phyloP scores from a whole-genome alignment of 2,888 invertebrate genomes.

The Eupithecia inturbata region DNA sequence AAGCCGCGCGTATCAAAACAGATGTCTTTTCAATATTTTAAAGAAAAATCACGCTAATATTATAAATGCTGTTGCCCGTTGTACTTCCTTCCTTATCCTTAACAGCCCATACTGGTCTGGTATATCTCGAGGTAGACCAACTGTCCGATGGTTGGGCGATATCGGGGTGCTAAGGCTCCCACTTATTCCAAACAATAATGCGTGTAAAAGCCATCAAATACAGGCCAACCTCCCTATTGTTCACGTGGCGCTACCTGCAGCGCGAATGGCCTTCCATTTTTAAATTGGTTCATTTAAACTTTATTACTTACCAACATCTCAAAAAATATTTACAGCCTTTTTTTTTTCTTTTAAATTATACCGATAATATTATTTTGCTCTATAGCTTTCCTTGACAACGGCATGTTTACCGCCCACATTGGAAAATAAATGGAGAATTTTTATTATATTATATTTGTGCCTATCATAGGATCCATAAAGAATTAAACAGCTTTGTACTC shows the following conservation, averaged over 20 bases:
- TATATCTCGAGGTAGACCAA: too few relatives aligned
- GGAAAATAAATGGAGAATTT: background rate
- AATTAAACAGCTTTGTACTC: background rate
- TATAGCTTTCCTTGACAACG: background rate
- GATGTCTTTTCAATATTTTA: too few relatives aligned
- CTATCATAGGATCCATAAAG: background rate
- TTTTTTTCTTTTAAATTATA: background rate
- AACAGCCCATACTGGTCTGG: too few relatives aligned
- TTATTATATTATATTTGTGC: background rate
- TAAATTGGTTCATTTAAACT: conserved; percentile 19
- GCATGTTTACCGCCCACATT: background rate
- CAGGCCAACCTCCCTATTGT: conserved; percentile 14
- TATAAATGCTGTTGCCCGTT: too few relatives aligned
- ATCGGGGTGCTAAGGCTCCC: too few relatives aligned
- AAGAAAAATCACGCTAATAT: too few relatives aligned
- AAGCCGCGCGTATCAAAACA: too few relatives aligned
- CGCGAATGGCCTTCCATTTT: conserved; percentile 29
- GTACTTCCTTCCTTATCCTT: too few relatives aligned
- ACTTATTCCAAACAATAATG: background rate
- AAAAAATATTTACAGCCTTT: background rate
- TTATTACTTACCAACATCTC: background rate
- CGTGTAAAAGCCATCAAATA: background rate
- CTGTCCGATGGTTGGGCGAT: too few relatives aligned
- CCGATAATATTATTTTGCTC: background rate
- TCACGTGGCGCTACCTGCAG: conserved; percentile 30